Evolutionary conservation across 1,140 invertebrate species (phyloP), one percentile per base, ranked within the genome.

Genomic region (Sipha flava): DNA sequence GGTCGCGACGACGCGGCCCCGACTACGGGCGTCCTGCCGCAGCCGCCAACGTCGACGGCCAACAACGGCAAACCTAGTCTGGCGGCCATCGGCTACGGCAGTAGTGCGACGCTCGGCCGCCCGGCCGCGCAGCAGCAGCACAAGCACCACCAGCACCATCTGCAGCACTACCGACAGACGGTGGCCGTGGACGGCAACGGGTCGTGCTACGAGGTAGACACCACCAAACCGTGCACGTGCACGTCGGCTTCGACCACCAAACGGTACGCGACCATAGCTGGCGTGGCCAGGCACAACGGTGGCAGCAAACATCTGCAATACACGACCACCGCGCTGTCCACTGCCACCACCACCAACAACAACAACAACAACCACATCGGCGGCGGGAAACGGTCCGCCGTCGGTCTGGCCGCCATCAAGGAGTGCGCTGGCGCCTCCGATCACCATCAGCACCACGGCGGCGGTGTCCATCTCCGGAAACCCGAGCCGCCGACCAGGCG

Each of bases 251-350:
- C 52, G 73, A 54, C 49, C 49, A 77, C 73, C 7, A 77, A 59
- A 43, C 73, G 73, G 34, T 77, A 77, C 52, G 73, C 73, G 21
- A 77, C 73, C 16, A 77, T 77, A 2, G 73, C 73, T 1, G 73
- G 73, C 16, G 73, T 77, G 34, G 49, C 73, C 49, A 43, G 73
- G 34, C 73, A 59, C 52, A 59, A 77, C 52, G 73, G 73, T 3
- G 68, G 68, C 47, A 23, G 21, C 4, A 75, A 75, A 75, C 47
- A 40, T 14, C 31, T 23, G 31, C n/a, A n/a, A n/a, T 77, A 57
- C 34, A 77, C 49, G 49, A 52, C 70, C 0, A 49, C 73, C 9
- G 43, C 73, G 29, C 34, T 52, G 31, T 40, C 72, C n/a, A 7
- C 73, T 21, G n/a, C 43, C 52, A 26, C 73, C 2, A 43, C 14